phyloP scores from a whole-genome alignment of 2,797 vertebrate species.

The Gymnopithys bicolor region DNA sequence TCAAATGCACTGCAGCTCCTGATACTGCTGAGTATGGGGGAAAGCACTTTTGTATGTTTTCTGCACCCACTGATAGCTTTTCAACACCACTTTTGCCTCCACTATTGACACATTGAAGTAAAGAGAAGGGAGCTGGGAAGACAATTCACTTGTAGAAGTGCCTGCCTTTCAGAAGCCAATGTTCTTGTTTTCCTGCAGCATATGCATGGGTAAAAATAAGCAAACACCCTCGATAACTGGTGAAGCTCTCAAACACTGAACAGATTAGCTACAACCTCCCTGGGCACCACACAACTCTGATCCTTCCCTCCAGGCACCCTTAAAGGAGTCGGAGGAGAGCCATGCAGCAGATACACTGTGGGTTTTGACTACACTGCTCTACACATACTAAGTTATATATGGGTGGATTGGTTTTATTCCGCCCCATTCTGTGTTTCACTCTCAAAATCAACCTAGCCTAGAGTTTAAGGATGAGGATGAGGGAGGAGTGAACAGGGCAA shows the following conservation, averaged over 20 bases:
- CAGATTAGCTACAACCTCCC: neutral
- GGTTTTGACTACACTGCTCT: neutral
- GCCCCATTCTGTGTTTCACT: fast-evolving
- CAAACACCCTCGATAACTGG: fast-evolving
- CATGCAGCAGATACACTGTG: fast-evolving
- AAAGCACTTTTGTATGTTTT: neutral
- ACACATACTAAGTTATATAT: neutral
- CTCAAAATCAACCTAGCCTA: neutral
- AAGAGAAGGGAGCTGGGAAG: neutral
- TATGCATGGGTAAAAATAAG: neutral
- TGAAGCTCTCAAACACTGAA: neutral
- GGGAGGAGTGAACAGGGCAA: fast-evolving
- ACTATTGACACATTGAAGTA: neutral
- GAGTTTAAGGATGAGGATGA: neutral
- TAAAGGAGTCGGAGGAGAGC: neutral
- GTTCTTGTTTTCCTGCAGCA: neutral
- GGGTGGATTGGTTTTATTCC: neutral
- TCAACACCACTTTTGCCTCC: neutral
- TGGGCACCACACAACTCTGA: neutral
- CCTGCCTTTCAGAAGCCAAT: neutral
- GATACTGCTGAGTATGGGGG: fast-evolving
- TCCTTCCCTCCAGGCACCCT: neutral
- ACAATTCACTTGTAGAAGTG: neutral
- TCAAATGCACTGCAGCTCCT: neutral
- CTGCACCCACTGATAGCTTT: neutral